These are phyloP conservation scores for Tragelaphus scriptus DNA, from an alignment of 2,113 vertebrate species.

Conservation along the genomic window DNA sequence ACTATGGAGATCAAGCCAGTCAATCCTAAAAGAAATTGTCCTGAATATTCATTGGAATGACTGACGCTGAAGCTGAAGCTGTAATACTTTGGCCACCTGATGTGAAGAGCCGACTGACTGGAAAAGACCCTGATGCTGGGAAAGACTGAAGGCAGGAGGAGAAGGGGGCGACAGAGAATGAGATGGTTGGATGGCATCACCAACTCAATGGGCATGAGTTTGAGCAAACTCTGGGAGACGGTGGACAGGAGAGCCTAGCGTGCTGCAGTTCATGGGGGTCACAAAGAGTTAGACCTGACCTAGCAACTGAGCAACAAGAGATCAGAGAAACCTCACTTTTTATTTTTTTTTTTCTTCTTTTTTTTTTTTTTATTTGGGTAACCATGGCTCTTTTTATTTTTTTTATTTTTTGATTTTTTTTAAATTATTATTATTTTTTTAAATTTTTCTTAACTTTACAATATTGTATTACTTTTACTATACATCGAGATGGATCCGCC, in stretches of 20 bases:
- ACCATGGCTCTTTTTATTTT: too few relatives aligned
- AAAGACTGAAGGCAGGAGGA: not conserved
- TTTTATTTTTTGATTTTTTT: too few relatives aligned
- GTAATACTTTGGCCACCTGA: not conserved
- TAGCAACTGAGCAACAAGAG: not conserved
- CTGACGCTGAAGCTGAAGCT: not conserved
- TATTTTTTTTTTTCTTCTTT: too few relatives aligned
- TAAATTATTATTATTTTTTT: too few relatives aligned
- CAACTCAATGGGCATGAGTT: not conserved
- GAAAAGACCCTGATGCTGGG: not conserved
- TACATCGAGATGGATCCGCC: too few relatives aligned
- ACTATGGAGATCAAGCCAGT: not conserved
- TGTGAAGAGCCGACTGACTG: not conserved
- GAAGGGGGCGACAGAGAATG: not conserved
- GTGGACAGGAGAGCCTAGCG: not conserved
- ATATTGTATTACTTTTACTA: too few relatives aligned
- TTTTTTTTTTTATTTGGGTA: too few relatives aligned
- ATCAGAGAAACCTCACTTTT: not conserved
- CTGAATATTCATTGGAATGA: not conserved
- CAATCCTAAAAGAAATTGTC: not conserved
- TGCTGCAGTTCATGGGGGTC: not conserved
- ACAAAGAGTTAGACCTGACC: not conserved
- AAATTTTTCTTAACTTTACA: too few relatives aligned
- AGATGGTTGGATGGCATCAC: not conserved
- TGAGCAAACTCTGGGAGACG: not conserved